Base-by-base conservation (phyloP, 2,888 invertebrate genomes). In the Heliconius ismenius region DNA sequence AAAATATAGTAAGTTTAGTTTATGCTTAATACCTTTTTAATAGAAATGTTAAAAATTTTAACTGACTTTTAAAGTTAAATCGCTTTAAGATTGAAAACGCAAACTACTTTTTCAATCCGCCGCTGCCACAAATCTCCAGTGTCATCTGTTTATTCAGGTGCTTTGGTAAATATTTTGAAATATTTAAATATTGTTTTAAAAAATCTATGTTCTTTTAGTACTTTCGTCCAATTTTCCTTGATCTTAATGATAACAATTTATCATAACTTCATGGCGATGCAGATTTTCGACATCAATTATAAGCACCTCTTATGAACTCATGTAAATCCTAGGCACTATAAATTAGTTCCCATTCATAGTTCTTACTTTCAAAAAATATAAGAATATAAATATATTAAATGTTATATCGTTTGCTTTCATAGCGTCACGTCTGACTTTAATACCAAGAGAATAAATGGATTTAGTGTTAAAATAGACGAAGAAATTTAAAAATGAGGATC, bases 71-170 rank as follows among this genome's bases (percentile, higher is more conserved):
- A 89, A 91, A 90, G 89, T 91, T 91, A 89, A 90, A 91, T 90
- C 89, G 88, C 88, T 91, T 91, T 91, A 90, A 91, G 91, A 91
- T 91, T 91, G 91, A 90, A 91, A 91, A 91, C 89, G 90, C 88
- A 91, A 91, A 91, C 90, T 89, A 91, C 87, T 91, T 84, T 79
- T 73, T 81, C 83, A 87, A 86, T 86, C 88, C 84, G 76, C 83
- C 81, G 84, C 84, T 83, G 18, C 81, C 80, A 83, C 83, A 81
- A 81, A 81, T 82, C 80, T 82, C 69, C 36, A 62, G 65, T 75
- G 69, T 62, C 32, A 62, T 75, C 60, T 69, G 62, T 43, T 62
- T 39, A 43, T 54, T 74, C 67, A 74, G 43, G 73, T 73, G 74
- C 24, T 54, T 54, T 32, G 64, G 13, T 74, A 73, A 73, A 73